A percentile compares a stretch with the other conserved stretches of the same genome.
These are phyloP conservation scores for Stichodactyla helianthus DNA, from an alignment of 64 coral and sea anemone species.

Conservation along the genomic window DNA sequence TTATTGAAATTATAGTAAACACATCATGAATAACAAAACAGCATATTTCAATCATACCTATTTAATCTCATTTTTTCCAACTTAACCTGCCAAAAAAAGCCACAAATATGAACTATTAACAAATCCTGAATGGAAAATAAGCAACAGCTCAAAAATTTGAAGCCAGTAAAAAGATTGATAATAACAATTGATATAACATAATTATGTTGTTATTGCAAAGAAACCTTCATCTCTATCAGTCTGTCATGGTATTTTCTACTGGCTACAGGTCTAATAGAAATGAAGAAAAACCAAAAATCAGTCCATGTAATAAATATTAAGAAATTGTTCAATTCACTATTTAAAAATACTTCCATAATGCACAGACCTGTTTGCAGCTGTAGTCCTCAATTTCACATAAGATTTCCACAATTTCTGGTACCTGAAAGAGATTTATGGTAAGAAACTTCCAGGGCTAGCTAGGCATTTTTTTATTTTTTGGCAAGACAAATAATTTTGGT, in stretches of 20 bases:
- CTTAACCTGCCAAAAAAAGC: constrained; percentile 51
- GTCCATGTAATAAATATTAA: not conserved
- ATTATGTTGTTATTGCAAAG: not conserved
- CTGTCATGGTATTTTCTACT: constrained; percentile 72
- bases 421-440: constrained; percentile 14
- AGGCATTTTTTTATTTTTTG: no score
- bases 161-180: no score
- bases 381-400: constrained; percentile 65
- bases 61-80: constrained; percentile 81
- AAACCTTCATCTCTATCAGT: constrained; percentile 65
- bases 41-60: constrained; percentile 33
- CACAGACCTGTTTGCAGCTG: constrained; percentile 63
- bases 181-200: no score
- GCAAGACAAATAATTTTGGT: no score
- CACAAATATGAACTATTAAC: not conserved
- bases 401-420: constrained; percentile 80
- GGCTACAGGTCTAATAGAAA: constrained; percentile 44
- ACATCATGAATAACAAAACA: not conserved
- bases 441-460: no score
- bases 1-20: not conserved
- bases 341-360: no score
- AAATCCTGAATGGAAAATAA: not conserved
- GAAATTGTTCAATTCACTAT: not conserved
- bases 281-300: not conserved
- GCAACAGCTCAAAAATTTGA: not conserved